Percentiles rank a stretch among this genome's conserved stretches.
phyloP scores from a whole-genome alignment of 2,888 invertebrate species.

The Busseola fusca region DNA sequence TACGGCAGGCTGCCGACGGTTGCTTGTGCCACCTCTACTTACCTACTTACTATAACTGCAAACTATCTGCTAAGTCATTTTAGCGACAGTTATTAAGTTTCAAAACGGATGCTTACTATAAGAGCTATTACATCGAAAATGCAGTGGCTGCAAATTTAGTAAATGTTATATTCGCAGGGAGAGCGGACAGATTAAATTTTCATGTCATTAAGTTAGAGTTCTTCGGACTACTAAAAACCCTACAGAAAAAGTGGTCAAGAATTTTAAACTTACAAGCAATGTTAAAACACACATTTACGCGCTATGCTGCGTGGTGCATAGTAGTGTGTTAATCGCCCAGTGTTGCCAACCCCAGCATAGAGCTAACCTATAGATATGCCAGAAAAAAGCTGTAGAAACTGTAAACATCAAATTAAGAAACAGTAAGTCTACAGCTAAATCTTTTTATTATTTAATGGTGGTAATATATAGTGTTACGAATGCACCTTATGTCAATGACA shows the following conservation, averaged over 20 bases:
- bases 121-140: background rate
- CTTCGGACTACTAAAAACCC: background rate
- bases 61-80: constrained; percentile 2
- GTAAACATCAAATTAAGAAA: too few species aligned
- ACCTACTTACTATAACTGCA: background rate
- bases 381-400: too few species aligned
- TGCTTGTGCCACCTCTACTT: constrained; percentile 13
- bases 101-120: background rate
- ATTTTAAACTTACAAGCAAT: too few species aligned
- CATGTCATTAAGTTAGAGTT: background rate
- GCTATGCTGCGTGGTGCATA: too few species aligned
- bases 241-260: background rate
- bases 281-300: too few species aligned
- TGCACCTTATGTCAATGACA: too few species aligned
- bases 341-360: too few species aligned
- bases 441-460: too few species aligned
- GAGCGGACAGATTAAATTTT: background rate
- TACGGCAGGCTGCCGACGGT: constrained; percentile 6
- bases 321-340: too few species aligned
- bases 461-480: too few species aligned
- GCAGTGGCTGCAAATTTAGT: background rate
- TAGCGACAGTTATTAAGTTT: background rate
- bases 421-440: too few species aligned
- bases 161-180: background rate
- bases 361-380: too few species aligned